Conservation (phyloP, 2,113 vertebrate species). For the Colossoma macropomum region DNA sequence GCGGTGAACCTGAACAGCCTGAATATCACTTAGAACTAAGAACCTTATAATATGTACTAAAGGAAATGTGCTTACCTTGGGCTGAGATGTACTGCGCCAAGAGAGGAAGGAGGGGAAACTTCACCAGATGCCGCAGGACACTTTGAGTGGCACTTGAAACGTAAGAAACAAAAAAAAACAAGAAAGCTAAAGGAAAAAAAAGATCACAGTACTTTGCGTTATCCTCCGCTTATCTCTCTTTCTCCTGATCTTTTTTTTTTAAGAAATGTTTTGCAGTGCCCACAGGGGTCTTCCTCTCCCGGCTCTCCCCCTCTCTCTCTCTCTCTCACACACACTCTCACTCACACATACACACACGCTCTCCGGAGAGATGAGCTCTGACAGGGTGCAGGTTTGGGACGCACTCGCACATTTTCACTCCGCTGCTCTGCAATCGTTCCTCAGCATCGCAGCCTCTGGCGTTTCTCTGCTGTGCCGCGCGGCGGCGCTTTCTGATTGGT, state of each 20-base stretch:
- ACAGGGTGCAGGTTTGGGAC: slow-evolving; percentile 45
- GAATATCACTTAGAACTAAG: not conserved
- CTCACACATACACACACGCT: slow-evolving; percentile 45
- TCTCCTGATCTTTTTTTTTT: not conserved
- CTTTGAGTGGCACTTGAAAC: slow-evolving; percentile 1
- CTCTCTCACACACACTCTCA: slow-evolving; percentile 45
- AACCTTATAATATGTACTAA: not conserved
- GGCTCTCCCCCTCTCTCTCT: not conserved
- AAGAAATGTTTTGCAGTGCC: not conserved
- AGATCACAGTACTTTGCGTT: slow-evolving; percentile 27
- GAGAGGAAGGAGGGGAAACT: slow-evolving; percentile 39
- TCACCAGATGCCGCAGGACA: slow-evolving; percentile 40
- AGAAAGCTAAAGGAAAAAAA: slow-evolving; percentile 7
- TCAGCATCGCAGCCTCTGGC: slow-evolving; percentile 64
- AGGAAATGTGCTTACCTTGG: slow-evolving; percentile 38
- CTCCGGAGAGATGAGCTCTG: slow-evolving; percentile 51
- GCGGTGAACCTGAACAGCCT: not conserved
- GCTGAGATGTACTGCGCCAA: slow-evolving; percentile 52
- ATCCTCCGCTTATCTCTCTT: slow-evolving; percentile 32
- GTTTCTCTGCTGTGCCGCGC: slow-evolving; percentile 78
- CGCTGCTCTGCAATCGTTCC: slow-evolving; percentile 66
- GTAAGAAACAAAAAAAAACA: not conserved
- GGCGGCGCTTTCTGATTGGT: slow-evolving; percentile 75
- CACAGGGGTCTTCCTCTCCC: not conserved
- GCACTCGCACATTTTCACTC: slow-evolving; percentile 65